These are phyloP conservation scores for Coptotermes formosanus DNA, from an alignment of 1,140 invertebrate species.

Conservation along the genomic window DNA sequence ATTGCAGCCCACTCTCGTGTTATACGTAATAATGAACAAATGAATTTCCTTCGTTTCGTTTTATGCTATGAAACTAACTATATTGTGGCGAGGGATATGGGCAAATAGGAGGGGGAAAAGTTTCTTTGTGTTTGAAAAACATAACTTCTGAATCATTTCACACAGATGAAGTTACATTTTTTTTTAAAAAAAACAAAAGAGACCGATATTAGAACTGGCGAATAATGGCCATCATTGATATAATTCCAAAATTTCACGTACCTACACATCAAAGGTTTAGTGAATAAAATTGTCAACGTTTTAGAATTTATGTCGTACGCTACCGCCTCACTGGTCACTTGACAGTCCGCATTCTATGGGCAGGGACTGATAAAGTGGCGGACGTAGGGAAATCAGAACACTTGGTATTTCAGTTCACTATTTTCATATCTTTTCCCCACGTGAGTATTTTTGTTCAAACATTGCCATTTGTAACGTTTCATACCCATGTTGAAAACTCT, in stretches of 20 bases:
- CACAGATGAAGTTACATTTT: neutral
- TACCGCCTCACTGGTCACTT: constrained; percentile 1
- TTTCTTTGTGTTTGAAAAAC: constrained; percentile 4
- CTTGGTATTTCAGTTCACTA: neutral
- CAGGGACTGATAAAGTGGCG: neutral
- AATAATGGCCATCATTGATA: neutral
- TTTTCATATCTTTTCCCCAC: neutral
- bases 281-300: neutral
- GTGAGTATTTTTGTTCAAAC: no score
- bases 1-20: neutral
- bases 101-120: neutral
- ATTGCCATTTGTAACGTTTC: no score
- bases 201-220: neutral
- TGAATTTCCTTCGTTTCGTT: constrained; percentile 11
- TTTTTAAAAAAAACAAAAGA: neutral
- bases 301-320: neutral
- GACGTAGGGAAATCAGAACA: neutral
- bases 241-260: neutral
- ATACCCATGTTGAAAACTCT: no score
- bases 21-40: constrained; percentile 8
- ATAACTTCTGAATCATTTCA: constrained; percentile 13
- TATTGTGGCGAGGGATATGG: neutral
- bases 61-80: neutral
- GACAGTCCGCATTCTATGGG: neutral
- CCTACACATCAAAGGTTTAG: neutral